These are phyloP conservation scores for Polypterus senegalus DNA, from an alignment of 2,113 vertebrate species.

Conservation along the genomic window DNA sequence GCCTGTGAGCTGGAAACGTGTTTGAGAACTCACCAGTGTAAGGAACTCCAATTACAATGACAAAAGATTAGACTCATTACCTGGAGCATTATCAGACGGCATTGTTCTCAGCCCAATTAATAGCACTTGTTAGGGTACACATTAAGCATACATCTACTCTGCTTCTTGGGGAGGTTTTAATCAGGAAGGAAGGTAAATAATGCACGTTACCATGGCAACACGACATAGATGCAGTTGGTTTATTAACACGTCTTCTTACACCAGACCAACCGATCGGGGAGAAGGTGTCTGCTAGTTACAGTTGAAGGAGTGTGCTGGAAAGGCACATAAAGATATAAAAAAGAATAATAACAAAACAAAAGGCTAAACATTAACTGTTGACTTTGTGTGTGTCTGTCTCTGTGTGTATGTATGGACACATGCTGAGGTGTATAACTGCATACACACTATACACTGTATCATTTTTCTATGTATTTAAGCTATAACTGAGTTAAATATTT, in stretches of 20 bases:
- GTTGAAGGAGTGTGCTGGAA: too few relatives aligned
- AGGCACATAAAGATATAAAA: too few relatives aligned
- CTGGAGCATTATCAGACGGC: slow-evolving; percentile 15
- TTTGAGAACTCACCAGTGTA: not conserved
- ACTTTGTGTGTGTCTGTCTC: too few relatives aligned
- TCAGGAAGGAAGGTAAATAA: slow-evolving; percentile 26
- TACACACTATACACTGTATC: too few relatives aligned
- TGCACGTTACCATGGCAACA: slow-evolving; percentile 26
- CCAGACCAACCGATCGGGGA: not conserved
- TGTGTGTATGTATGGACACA: too few relatives aligned
- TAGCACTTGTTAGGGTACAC: slow-evolving; percentile 23
- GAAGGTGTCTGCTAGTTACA: too few relatives aligned
- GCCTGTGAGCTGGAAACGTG: slow-evolving; percentile 1
- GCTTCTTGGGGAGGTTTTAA: slow-evolving; percentile 26
- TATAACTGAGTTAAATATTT: too few relatives aligned
- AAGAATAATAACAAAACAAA: too few relatives aligned
- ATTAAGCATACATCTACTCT: slow-evolving; percentile 9
- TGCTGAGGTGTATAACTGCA: too few relatives aligned
- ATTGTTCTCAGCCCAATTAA: slow-evolving; percentile 25
- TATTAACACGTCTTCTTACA: slow-evolving; percentile 7
- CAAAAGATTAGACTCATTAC: slow-evolving; percentile 10
- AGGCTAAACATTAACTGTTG: too few relatives aligned
- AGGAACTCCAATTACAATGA: slow-evolving; percentile 11
- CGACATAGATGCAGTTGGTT: slow-evolving; percentile 11
- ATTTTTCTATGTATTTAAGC: too few relatives aligned